Percentiles rank a stretch among this genome's conserved stretches.
Conservation (phyloP, 2,888 invertebrate species). For the Cerceris rybyensis region DNA sequence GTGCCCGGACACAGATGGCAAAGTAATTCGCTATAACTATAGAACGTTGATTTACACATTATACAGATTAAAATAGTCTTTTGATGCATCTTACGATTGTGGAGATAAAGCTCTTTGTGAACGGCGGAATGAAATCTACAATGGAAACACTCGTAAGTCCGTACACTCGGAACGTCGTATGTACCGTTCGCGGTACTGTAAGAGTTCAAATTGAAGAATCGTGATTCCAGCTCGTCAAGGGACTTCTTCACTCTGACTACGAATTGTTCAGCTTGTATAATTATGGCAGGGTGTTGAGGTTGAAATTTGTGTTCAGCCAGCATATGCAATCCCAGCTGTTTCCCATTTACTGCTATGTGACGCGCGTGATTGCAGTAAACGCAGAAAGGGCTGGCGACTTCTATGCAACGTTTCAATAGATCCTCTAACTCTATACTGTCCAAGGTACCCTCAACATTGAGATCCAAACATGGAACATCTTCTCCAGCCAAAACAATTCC, state of each 20-base stretch:
- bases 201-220: conserved; percentile 89
- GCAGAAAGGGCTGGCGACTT: conserved; percentile 87
- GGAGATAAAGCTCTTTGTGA: conserved; percentile 93
- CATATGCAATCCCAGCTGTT: conserved; percentile 90
- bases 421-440: conserved; percentile 89
- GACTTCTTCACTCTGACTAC: conserved; percentile 86
- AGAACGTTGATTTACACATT: conserved; percentile 94
- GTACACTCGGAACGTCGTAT: conserved; percentile 84
- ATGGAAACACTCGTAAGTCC: conserved; percentile 92
- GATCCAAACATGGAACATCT: conserved; percentile 87
- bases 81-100: conserved; percentile 93
- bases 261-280: conserved; percentile 83
- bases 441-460: conserved; percentile 88
- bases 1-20: conserved; percentile 94
- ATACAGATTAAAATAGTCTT: conserved; percentile 91
- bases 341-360: conserved; percentile 92
- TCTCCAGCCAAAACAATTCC: conserved; percentile 84
- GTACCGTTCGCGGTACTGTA: conserved; percentile 86
- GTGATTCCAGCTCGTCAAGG: conserved; percentile 85
- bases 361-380: conserved; percentile 94
- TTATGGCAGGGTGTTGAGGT: conserved; percentile 80
- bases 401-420: conserved; percentile 88
- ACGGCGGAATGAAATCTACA: conserved; percentile 90
- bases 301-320: conserved; percentile 90
- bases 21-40: conserved; percentile 92